A percentile compares a stretch with the other conserved stretches of the same genome.
Evolutionary conservation across 2,797 vertebrate species (phyloP).

Genomic region (Enoplosus armatus): DNA sequence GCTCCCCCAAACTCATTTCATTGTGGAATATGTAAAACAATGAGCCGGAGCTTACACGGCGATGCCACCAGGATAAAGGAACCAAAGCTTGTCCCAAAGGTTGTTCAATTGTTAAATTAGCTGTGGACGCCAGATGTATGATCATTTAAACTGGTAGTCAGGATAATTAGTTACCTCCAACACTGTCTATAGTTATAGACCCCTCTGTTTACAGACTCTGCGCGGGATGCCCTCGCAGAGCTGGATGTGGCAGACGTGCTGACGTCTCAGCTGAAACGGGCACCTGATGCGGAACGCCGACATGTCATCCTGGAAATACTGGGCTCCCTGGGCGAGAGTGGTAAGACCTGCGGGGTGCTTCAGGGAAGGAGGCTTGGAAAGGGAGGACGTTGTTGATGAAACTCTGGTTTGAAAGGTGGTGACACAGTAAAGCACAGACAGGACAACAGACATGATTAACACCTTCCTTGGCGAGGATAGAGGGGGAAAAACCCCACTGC

Average conservation of each 20-base stretch:
- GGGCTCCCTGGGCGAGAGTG: constrained; percentile 89
- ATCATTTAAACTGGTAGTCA: not conserved
- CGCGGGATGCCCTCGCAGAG: constrained; percentile 88
- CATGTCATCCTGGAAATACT: constrained; percentile 92
- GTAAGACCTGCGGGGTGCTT: constrained; percentile 77
- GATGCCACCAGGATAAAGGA: not conserved
- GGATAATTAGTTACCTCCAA: constrained; percentile 7
- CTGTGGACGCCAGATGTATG: not conserved
- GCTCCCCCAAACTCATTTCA: not conserved
- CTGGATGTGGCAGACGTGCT: constrained; percentile 85
- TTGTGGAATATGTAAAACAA: not conserved
- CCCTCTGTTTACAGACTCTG: constrained; percentile 82
- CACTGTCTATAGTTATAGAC: constrained; percentile 12
- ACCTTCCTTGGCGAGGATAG: too few species aligned
- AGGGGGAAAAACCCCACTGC: too few species aligned
- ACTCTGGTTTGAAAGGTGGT: not conserved
- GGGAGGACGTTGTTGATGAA: not conserved
- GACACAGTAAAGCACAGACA: too few species aligned
- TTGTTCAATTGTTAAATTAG: not conserved
- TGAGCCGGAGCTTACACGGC: not conserved
- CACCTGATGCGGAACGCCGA: constrained; percentile 88
- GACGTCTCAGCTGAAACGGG: constrained; percentile 88
- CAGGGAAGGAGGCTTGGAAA: not conserved
- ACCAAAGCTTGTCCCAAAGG: not conserved
- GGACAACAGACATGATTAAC: too few species aligned